phyloP scores from a whole-genome alignment of 53 echinoderm and acorn worm genomes.

The Patiria pectinifera region DNA sequence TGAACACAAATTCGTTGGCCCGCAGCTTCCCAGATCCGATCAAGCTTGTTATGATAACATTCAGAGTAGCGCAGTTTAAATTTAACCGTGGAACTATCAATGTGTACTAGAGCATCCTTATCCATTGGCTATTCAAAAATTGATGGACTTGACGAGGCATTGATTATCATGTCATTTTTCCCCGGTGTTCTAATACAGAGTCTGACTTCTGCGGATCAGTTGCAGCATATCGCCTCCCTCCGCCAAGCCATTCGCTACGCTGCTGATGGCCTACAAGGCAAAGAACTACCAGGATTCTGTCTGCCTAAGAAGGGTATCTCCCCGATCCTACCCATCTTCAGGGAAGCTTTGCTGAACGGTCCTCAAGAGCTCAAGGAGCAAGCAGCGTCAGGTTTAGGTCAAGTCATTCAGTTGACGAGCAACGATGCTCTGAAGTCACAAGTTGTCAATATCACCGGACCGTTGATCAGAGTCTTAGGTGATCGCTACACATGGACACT shows the following conservation, averaged over 20 bases:
- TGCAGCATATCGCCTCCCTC: slow-evolving; percentile 84
- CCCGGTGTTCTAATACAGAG: slow-evolving; percentile 54
- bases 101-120: background rate
- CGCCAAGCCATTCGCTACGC: slow-evolving; percentile 88
- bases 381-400: slow-evolving; percentile 88
- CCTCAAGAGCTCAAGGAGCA: slow-evolving; percentile 92
- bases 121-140: too few species aligned
- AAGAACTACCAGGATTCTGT: slow-evolving; percentile 96
- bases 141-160: background rate
- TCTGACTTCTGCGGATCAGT: slow-evolving; percentile 80
- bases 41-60: too few species aligned
- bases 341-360: slow-evolving; percentile 94
- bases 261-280: slow-evolving; percentile 70
- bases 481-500: slow-evolving; percentile 96
- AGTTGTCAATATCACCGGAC: slow-evolving; percentile 98
- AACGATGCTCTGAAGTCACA: slow-evolving; percentile 88
- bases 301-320: slow-evolving; percentile 82
- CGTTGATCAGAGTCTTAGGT: slow-evolving; percentile 93
- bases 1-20: too few species aligned
- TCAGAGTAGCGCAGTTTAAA: too few species aligned
- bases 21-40: too few species aligned
- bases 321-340: slow-evolving; percentile 91
- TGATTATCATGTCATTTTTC: background rate
- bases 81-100: background rate
- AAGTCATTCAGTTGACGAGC: slow-evolving; percentile 91